Percentiles rank a stretch among this genome's conserved stretches.
phyloP scores from a whole-genome alignment of 1,140 invertebrate genomes.

The Scaptomyza hsui region DNA sequence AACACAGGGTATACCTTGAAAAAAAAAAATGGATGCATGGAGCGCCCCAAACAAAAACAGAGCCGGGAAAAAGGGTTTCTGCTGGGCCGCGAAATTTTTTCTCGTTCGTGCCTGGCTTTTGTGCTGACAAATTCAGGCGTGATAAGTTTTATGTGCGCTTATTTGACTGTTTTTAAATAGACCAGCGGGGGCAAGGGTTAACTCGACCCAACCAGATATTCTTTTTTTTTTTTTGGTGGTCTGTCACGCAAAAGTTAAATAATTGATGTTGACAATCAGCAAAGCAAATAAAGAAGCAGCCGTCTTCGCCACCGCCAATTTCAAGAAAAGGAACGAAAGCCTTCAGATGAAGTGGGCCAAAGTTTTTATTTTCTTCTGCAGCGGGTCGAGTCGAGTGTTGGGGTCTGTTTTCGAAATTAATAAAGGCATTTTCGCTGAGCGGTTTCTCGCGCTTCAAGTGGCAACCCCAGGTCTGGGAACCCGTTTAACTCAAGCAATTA shows the following conservation, averaged over 20 bases:
- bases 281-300: constrained; percentile 78
- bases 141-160: constrained; percentile 82
- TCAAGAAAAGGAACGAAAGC: constrained; percentile 60
- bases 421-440: constrained; percentile 53
- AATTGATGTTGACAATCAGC: constrained; percentile 83
- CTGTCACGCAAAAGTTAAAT: constrained; percentile 76
- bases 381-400: constrained; percentile 12
- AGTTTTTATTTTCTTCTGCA: constrained; percentile 22
- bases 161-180: constrained; percentile 83
- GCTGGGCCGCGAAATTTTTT: constrained; percentile 34
- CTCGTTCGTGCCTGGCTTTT: constrained; percentile 61
- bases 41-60: constrained; percentile 1
- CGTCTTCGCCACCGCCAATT: constrained; percentile 1
- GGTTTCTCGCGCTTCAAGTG: constrained; percentile 33
- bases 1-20: constrained; percentile 18
- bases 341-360: constrained; percentile 41
- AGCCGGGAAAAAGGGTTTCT: constrained; percentile 57
- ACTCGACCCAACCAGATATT: constrained; percentile 9
- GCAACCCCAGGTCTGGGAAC: constrained; percentile 7
- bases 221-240: constrained; percentile 49
- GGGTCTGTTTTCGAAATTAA: constrained; percentile 55
- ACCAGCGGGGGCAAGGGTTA: constrained; percentile 41
- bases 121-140: constrained; percentile 82
- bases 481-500: constrained; percentile 47
- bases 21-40: constrained; percentile 60